A percentile compares a stretch with the other conserved stretches of the same genome.
phyloP scores from a whole-genome alignment of 2,113 vertebrate genomes.

The Lepidothrix coronata region DNA sequence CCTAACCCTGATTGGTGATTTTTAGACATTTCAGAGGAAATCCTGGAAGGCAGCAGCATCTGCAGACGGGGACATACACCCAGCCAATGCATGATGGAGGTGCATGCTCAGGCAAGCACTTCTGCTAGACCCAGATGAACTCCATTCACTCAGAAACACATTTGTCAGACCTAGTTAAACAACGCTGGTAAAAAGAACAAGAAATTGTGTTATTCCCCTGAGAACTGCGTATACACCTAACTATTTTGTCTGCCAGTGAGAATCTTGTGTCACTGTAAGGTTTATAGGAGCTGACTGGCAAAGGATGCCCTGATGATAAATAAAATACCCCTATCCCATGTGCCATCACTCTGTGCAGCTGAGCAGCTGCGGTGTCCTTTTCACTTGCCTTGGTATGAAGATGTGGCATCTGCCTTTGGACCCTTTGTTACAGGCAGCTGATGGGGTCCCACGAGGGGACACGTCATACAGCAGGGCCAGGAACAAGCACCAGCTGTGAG shows the following conservation, averaged over 20 bases:
- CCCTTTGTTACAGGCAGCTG: neutral
- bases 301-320: constrained; percentile 45
- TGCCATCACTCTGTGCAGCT: neutral
- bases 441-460: neutral
- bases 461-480: fast-evolving
- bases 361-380: neutral
- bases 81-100: neutral
- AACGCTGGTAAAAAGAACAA: neutral
- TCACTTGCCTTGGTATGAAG: neutral
- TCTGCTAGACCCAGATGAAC: neutral
- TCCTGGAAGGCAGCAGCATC: neutral
- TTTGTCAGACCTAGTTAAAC: constrained; percentile 43
- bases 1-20: neutral
- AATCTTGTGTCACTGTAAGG: constrained; percentile 49
- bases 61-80: neutral
- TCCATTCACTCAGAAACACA: neutral
- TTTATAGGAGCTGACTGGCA: constrained; percentile 51
- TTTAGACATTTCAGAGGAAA: neutral
- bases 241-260: constrained; percentile 51
- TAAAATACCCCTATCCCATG: neutral
- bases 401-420: neutral
- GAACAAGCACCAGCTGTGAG: neutral
- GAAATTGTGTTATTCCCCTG: neutral
- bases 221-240: neutral
- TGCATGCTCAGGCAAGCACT: neutral